These are phyloP conservation scores for Labrus mixtus DNA, from an alignment of 2,113 vertebrate species.

Conservation along the genomic window DNA sequence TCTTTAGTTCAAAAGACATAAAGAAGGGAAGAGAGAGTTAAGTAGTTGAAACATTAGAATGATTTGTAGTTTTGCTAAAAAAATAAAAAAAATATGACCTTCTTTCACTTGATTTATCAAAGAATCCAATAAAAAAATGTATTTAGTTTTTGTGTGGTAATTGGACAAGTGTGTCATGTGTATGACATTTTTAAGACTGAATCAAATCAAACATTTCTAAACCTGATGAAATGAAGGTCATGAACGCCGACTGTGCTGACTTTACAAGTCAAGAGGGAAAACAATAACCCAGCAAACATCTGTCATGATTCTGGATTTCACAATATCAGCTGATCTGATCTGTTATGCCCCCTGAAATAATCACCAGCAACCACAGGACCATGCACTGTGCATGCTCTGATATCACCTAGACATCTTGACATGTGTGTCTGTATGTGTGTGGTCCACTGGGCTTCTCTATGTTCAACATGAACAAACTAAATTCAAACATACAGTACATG, in stretches of 20 bases:
- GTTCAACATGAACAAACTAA: background rate
- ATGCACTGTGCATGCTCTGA: background rate
- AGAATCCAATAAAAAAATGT: too few species aligned
- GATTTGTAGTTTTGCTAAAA: too few species aligned
- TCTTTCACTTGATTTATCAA: too few species aligned
- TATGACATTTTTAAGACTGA: background rate
- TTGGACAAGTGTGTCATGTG: background rate
- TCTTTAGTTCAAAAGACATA: too few species aligned
- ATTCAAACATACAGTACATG: too few species aligned
- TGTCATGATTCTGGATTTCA: background rate
- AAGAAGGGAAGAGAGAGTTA: too few species aligned
- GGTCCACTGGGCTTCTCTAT: background rate
- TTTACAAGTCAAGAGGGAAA: background rate
- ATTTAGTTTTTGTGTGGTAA: too few species aligned
- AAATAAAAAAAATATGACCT: too few species aligned
- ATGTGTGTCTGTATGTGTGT: background rate
- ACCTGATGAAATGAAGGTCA: background rate
- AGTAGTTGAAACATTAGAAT: too few species aligned
- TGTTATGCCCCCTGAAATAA: background rate
- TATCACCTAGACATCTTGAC: background rate
- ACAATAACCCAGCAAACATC: background rate
- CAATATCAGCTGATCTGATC: background rate
- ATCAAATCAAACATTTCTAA: background rate
- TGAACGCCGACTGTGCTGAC: background rate
- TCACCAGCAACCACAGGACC: background rate